Percentiles rank a stretch among this genome's conserved stretches.
Evolutionary conservation across 2,797 vertebrate species (phyloP).

Genomic region (Australoheros facetus): DNA sequence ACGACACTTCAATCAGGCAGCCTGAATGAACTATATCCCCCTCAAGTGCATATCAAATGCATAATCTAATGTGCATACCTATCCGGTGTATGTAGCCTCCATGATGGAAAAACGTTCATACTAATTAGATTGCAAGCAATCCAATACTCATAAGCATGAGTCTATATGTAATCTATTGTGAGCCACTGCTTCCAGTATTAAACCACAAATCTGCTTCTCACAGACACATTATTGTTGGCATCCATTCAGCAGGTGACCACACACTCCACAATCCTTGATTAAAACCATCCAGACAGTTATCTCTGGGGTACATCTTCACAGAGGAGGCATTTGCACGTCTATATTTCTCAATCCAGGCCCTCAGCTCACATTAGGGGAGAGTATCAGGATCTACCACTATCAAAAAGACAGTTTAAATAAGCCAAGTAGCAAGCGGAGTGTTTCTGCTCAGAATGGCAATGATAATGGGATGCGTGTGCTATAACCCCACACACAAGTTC

Average conservation of each 20-base stretch:
- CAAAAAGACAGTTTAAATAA: conserved; percentile 39
- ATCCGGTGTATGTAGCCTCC: neutral
- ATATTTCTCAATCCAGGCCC: conserved; percentile 14
- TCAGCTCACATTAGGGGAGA: conserved; percentile 1
- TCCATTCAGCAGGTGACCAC: conserved; percentile 48
- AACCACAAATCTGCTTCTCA: conserved; percentile 47
- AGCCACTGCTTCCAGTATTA: conserved; percentile 36
- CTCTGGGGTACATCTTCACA: conserved; percentile 28
- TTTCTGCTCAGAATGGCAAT: conserved; percentile 41
- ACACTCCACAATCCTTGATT: conserved; percentile 40
- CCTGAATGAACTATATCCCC: neutral
- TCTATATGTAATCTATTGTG: conserved; percentile 37
- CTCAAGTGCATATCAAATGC: conserved; percentile 3
- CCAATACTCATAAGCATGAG: conserved; percentile 29
- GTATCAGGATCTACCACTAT: conserved; percentile 14
- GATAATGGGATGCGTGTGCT: conserved; percentile 21
- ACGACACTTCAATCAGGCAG: neutral
- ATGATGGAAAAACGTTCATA: neutral
- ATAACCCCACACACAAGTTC: conserved; percentile 24
- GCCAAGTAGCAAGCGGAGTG: conserved; percentile 7
- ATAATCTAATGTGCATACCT: neutral
- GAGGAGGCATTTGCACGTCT: conserved; percentile 27
- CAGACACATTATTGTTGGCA: conserved; percentile 26
- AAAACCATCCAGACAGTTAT: conserved; percentile 39
- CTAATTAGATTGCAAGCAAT: conserved; percentile 44